These are phyloP conservation scores for Odontamblyopus lacepedii DNA, from an alignment of 2,797 vertebrate species.

Conservation along the genomic window DNA sequence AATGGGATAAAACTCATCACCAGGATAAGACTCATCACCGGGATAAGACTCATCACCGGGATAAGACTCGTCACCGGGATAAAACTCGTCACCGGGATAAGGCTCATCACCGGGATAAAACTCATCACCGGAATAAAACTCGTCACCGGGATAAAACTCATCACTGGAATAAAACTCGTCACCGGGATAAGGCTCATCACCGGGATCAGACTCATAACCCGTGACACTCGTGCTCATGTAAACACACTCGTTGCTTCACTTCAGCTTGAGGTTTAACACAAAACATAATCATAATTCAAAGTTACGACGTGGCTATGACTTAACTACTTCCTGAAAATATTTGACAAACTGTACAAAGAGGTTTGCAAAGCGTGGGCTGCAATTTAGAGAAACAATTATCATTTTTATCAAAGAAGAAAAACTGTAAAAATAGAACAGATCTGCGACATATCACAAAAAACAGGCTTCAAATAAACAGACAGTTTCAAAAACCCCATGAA, in stretches of 20 bases:
- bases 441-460: conserved; percentile 9
- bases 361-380: conserved; percentile 6
- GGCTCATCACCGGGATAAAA: too few relatives aligned
- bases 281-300: neutral
- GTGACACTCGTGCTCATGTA: too few relatives aligned
- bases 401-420: conserved; percentile 12
- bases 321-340: conserved; percentile 22
- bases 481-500: conserved; percentile 38
- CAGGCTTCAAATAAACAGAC: conserved; percentile 14
- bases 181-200: too few relatives aligned
- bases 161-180: too few relatives aligned
- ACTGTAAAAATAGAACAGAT: conserved; percentile 18
- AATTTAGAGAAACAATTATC: conserved; percentile 14
- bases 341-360: conserved; percentile 10
- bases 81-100: too few relatives aligned
- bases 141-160: too few relatives aligned
- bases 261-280: conserved; percentile 10
- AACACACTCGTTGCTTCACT: neutral
- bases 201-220: too few relatives aligned
- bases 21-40: too few relatives aligned
- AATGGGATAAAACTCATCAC: too few relatives aligned
- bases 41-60: too few relatives aligned
- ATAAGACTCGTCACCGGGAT: too few relatives aligned
- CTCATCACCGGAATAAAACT: too few relatives aligned
- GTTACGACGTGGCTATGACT: neutral